A percentile compares a stretch with the other conserved stretches of the same genome.
phyloP scores from a whole-genome alignment of 2,888 invertebrate genomes.

The Andrena trimmerana region DNA sequence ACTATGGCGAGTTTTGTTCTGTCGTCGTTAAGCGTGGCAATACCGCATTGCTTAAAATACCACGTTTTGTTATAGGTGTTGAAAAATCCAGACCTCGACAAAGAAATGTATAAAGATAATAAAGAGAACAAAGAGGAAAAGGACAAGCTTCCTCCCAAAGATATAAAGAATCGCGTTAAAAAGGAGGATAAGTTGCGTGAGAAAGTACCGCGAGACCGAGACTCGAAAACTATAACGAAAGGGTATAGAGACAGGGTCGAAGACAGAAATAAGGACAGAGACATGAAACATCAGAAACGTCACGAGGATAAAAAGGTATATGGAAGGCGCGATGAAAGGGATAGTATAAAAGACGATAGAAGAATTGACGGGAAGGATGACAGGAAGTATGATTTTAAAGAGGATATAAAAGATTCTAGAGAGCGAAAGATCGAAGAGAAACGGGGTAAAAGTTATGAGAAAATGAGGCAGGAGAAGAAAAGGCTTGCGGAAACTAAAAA shows the following conservation, averaged over 20 bases:
- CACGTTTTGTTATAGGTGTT: constrained; percentile 76
- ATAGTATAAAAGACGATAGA: constrained; percentile 82
- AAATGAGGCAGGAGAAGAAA: constrained; percentile 83
- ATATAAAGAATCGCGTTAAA: constrained; percentile 82
- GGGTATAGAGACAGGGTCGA: constrained; percentile 85
- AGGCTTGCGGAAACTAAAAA: constrained; percentile 81
- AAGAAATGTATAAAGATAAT: constrained; percentile 79
- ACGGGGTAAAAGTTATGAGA: constrained; percentile 84
- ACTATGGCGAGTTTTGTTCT: neutral
- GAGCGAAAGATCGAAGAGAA: constrained; percentile 83
- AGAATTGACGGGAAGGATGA: constrained; percentile 82
- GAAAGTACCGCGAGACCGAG: constrained; percentile 82
- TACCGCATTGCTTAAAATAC: constrained; percentile 36
- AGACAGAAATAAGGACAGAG: constrained; percentile 84
- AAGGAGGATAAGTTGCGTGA: constrained; percentile 81
- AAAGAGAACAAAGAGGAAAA: constrained; percentile 84
- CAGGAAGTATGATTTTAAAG: constrained; percentile 80
- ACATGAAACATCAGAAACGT: constrained; percentile 81
- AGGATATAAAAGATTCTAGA: constrained; percentile 72
- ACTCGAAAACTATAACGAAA: constrained; percentile 85
- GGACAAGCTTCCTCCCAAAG: constrained; percentile 80
- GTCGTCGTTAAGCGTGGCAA: neutral
- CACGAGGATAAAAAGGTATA: constrained; percentile 82
- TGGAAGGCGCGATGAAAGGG: constrained; percentile 83
- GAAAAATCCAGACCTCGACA: constrained; percentile 82